A percentile compares a stretch with the other conserved stretches of the same genome.
Conservation (phyloP, 2,113 vertebrate species). For the Archocentrus centrarchus region DNA sequence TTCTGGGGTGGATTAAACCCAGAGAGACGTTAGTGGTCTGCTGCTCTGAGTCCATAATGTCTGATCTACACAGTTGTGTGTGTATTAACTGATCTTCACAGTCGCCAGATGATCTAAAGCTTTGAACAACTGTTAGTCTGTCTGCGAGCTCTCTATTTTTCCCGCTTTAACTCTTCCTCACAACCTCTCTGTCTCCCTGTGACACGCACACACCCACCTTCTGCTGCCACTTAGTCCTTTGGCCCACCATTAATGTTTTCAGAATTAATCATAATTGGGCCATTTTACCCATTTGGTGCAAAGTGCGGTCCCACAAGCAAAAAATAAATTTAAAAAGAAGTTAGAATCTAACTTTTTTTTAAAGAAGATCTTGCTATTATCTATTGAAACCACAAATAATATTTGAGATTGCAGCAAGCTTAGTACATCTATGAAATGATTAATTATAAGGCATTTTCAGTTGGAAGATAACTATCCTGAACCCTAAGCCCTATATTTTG, state of each 20-base stretch:
- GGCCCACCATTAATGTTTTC: constrained; percentile 38
- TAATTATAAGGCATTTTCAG: background rate
- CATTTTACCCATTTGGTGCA: background rate
- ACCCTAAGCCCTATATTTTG: background rate
- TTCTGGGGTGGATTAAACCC: constrained; percentile 47
- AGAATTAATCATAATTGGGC: constrained; percentile 60
- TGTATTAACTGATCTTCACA: constrained; percentile 34
- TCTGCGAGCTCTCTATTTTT: background rate
- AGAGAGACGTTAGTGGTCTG: constrained; percentile 41
- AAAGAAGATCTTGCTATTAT: background rate
- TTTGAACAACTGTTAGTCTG: constrained; percentile 21
- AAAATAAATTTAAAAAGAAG: background rate
- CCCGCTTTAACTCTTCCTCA: background rate
- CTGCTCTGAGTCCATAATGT: constrained; percentile 47
- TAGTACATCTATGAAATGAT: background rate
- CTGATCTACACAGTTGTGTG: constrained; percentile 51
- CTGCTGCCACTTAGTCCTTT: constrained; percentile 35
- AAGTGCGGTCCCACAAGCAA: background rate
- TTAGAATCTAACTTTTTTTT: background rate
- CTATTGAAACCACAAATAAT: background rate
- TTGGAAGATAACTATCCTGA: constrained; percentile 1
- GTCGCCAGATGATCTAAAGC: constrained; percentile 40
- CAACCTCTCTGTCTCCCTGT: constrained; percentile 4
- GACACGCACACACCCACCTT: background rate
- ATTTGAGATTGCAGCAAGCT: background rate